Evolutionary conservation across 2,888 invertebrate species (phyloP).

Genomic region (Eupithecia subumbrata): DNA sequence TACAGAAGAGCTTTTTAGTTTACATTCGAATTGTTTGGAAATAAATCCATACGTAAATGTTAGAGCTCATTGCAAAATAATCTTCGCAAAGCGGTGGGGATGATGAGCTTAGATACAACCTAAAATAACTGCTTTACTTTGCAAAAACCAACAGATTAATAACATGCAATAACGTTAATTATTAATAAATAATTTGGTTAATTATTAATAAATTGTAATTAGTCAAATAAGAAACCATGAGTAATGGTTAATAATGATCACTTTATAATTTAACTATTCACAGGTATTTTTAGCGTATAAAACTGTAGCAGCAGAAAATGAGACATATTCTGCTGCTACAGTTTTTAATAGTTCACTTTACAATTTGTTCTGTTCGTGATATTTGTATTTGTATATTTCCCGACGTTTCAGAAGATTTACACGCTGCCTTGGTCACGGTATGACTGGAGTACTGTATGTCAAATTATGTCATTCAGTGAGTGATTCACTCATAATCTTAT

Average conservation of each 20-base stretch:
- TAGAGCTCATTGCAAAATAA: conserved; percentile 31
- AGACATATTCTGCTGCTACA: no score
- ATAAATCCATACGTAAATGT: conserved; percentile 34
- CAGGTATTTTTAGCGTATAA: background rate
- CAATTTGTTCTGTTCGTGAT: no score
- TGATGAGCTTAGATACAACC: conserved; percentile 12
- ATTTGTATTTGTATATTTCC: background rate
- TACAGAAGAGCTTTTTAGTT: background rate
- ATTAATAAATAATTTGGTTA: background rate
- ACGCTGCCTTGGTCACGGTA: background rate
- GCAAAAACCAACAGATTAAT: background rate
- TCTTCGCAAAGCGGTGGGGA: conserved; percentile 15
- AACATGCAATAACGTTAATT: conserved; percentile 4
- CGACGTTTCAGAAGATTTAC: background rate
- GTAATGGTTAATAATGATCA: background rate
- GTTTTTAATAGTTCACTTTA: no score
- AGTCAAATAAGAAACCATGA: background rate
- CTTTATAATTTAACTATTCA: conserved; percentile 1
- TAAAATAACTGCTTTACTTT: conserved; percentile 12
- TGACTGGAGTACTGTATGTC: background rate
- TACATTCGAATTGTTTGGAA: conserved; percentile 22
- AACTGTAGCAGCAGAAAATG: no score
- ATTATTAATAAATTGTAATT: background rate
- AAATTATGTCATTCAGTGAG: background rate
- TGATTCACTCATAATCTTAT: background rate